phyloP scores from a whole-genome alignment of 2,797 vertebrate genomes.

The Hyperoplus lanceolatus region DNA sequence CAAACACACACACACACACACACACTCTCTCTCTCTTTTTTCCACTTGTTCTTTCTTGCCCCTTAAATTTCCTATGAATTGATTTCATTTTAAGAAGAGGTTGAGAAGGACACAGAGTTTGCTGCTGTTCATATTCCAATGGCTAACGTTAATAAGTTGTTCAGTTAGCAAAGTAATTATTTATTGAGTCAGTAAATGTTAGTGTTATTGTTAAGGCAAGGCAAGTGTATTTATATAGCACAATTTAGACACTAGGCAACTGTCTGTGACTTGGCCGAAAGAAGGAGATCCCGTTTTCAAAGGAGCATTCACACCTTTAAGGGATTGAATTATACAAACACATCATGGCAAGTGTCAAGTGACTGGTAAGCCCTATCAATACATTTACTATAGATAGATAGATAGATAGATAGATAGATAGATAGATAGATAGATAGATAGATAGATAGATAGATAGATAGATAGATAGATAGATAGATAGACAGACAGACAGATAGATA shows the following conservation, averaged over 20 bases:
- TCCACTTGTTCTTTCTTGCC: conserved; percentile 67
- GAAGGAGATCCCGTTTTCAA: not conserved
- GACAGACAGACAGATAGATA: too few species aligned
- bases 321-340: not conserved
- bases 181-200: not conserved
- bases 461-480: too few species aligned
- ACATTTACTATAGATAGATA: not conserved
- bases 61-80: conserved; percentile 30
- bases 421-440: too few species aligned
- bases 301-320: conserved; percentile 27
- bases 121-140: too few species aligned
- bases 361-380: conserved; percentile 46
- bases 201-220: too few species aligned
- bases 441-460: too few species aligned
- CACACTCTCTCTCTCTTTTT: not conserved
- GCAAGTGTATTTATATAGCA: too few species aligned
- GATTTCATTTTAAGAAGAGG: conserved; percentile 12
- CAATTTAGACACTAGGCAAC: too few species aligned
- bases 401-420: too few species aligned
- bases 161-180: not conserved
- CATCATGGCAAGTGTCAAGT: conserved; percentile 28
- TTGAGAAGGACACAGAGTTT: not conserved
- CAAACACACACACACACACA: too few species aligned
- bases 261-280: not conserved
- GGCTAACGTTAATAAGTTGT: not conserved